Evolutionary conservation across 2,113 vertebrate species (phyloP).

Genomic region (Siniperca chuatsi): DNA sequence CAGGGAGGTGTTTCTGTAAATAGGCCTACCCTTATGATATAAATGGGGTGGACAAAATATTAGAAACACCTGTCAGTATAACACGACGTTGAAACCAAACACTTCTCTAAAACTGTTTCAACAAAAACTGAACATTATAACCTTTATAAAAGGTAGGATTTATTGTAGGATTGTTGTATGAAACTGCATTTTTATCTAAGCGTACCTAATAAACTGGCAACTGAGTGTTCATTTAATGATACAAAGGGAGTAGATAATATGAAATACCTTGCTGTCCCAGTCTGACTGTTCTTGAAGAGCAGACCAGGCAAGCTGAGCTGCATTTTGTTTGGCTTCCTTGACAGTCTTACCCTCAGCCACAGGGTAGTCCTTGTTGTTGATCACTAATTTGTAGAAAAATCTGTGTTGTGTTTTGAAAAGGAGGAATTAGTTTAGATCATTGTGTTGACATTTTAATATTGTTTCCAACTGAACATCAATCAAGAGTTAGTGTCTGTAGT

Average conservation of each 20-base stretch:
- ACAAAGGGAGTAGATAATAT: not conserved
- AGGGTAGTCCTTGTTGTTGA: slow-evolving; percentile 61
- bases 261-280: slow-evolving; percentile 71
- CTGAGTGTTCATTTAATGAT: not conserved
- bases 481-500: not conserved
- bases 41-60: too few species aligned
- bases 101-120: not conserved
- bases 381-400: slow-evolving; percentile 70
- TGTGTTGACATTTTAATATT: not conserved
- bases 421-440: not conserved
- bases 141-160: too few species aligned
- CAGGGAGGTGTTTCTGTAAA: not conserved
- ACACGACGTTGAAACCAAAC: too few species aligned
- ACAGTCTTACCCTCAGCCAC: slow-evolving; percentile 40
- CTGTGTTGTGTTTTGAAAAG: slow-evolving; percentile 45
- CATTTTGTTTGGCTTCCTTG: slow-evolving; percentile 74
- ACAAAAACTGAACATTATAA: not conserved
- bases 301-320: slow-evolving; percentile 70
- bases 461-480: not conserved
- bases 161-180: not conserved
- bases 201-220: not conserved
- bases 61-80: too few species aligned
- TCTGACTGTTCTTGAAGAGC: slow-evolving; percentile 53
- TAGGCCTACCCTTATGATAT: too few species aligned
- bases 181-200: too few species aligned